Evolutionary conservation across 2,797 vertebrate genomes (phyloP), one percentile per base, ranked within the genome.

Genomic region (Gastrophryne carolinensis): DNA sequence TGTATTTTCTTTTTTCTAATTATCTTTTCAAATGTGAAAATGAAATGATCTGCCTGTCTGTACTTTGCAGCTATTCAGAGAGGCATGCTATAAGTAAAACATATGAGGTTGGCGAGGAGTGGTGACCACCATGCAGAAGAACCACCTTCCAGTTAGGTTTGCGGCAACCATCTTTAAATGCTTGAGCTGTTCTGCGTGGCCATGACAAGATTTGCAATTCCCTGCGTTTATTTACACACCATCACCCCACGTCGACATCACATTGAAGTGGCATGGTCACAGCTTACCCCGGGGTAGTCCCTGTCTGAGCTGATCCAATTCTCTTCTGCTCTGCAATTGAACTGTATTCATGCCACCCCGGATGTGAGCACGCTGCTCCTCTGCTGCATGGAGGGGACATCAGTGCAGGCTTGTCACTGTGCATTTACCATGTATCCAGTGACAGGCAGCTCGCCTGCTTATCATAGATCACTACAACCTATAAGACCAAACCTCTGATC

Each of bases 221-320:
- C 84, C 90, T 89, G 84, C 86, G 90, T 93, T 96, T 95, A 90
- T 95, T 98, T 95, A 95, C 95, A 95, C 93, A 79, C 95, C 95
- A 94, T 97, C 95, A 81, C 94, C 92, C 93, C 90, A 88, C 89
- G 87, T 95, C 88, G 91, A 87, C 91, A 88, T 97, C 94, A 95
- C 84, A 86, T 91, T 87, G 89, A 84, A 84, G 90, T 85, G 82
- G 89, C 86, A 77, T 87, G 90, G 91, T 91, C 85, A 82, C 79
- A 70, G 89, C 90, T 95, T 92, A 96, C 95, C 95, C 86, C 91
- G 27, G 92, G 93, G 92, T 89, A 92, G 87, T 63, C 88, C 86
- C 93, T 95, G 96, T 95, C 95, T 94, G 91, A 86, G 91, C 90
- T 91, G 93, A 96, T 96, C 92, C 92, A 83, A 90, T 93, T 90